Base-by-base conservation (phyloP, 2,113 vertebrate species). In the Callocephalon fimbriatum region DNA sequence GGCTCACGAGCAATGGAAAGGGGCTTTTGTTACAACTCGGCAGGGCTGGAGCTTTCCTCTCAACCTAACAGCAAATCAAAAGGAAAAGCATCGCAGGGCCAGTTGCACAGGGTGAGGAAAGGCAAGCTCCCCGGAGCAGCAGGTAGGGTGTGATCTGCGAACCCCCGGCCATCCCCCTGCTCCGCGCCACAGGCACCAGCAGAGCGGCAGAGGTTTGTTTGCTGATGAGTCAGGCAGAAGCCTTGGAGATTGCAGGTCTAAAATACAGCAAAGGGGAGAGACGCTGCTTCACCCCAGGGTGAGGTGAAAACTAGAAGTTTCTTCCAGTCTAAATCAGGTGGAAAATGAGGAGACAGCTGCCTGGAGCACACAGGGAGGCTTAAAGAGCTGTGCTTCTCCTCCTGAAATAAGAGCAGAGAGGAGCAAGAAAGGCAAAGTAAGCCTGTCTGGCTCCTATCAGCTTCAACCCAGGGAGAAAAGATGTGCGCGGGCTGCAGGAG, bases 21-120 rank as follows among this genome's bases (percentile, higher is more conserved):
- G 15, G 42, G 40, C 44, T 20, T 0, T 37, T 6, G n/a, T 6
- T 2, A 5, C 14, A 7, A 6, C 40, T 9, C 7, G 0, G 21
- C 1, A 0, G 3, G 23, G n/a, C 40, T 40, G 37, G 25, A 31
- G 42, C 77, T 15, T 7, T 21, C 14, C 37, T 25, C 2, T 0
- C 2, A 0, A 0, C 37, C 12, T 11, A 1, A 42, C 6, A n/a
- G 74, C 45, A 23, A 31, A 48, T 32, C 9, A 11, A 45, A 32
- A 7, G 4, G 5, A 2, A 48, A 29, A 12, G 17, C 3, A 0
- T 9, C 8, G 1, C 25, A 31, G 35, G 15, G 51, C 32, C 2
- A 0, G 2, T 1, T 2, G 58, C 29, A 6, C 27, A 2, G 29
- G 6, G 26, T 2, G 48, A 40, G 66, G 6, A 8, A 29, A 12